Evolutionary conservation across 2,797 vertebrate genomes (phyloP), one percentile per base, ranked within the genome.

Genomic region (Manis pentadactyla): DNA sequence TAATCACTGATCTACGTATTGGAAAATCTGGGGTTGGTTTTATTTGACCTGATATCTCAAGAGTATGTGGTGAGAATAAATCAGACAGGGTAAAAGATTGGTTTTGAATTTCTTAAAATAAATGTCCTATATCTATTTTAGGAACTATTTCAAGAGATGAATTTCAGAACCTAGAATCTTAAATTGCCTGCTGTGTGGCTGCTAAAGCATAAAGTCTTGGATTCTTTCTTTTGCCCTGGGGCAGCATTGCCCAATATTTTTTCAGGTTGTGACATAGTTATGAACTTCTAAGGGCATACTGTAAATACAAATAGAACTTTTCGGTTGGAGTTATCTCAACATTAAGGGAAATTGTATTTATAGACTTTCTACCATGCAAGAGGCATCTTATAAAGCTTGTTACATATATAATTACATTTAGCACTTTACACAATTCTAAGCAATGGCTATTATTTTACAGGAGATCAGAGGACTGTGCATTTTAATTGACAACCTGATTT

Each of bases 91-190:
- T 92, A 90, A 94, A 87, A 68, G 66, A 94, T 15, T 87, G 42
- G n/a, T 59, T 95, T 94, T 82, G 51, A 91, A 93, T 96, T 95
- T 94, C 61, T 92, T 88, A 53, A 95, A 95, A 96, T 95, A 97
- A 94, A 77, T 15, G 14, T 83, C 11, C 46, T 86, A 42, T 91
- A 51, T 92, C 12, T 95, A 93, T 94, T 94, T 81, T 84, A 93
- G 39, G 77, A 85, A 85, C 83, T 90, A 66, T 92, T 93, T 96
- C 31, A 27, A 93, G 53, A 96, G 87, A 97, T 96, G 83, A 31
- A 96, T 95, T 94, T 96, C 46, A 94, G 87, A 86, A 90, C 71
- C 29, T 61, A 84, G 46, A 75, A 88, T 94, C 66, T 87, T 94
- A 92, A 92, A 97, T 88, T 94, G 57, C 77, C 85, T 64, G 71